Evolutionary conservation across 2,113 vertebrate genomes (phyloP).

Genomic region (Galeopterus variegatus): DNA sequence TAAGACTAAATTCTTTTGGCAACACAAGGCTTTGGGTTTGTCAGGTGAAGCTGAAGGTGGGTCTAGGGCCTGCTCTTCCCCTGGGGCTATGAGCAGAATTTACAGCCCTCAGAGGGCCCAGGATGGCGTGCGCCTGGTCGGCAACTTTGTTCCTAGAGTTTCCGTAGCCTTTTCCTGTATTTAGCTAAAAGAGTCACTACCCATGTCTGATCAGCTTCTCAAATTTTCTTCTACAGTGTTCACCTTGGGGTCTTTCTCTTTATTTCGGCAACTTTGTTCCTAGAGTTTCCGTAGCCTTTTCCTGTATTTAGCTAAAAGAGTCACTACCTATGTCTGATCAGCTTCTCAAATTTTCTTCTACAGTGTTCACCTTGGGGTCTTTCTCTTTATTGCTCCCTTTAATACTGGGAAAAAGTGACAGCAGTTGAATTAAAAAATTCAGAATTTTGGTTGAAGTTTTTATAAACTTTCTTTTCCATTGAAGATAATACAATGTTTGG

Average conservation of each 20-base stretch:
- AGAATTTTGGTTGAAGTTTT: slow-evolving; percentile 82
- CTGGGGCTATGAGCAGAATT: not conserved
- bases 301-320: not conserved
- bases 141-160: not conserved
- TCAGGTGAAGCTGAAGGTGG: fast-evolving
- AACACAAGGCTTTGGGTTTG: fast-evolving
- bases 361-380: not conserved
- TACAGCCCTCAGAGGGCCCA: not conserved
- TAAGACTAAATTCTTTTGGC: not conserved
- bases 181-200: not conserved
- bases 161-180: not conserved
- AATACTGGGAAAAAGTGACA: slow-evolving; percentile 77
- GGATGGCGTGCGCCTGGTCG: fast-evolving
- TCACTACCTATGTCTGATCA: not conserved
- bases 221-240: not conserved
- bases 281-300: not conserved
- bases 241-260: not conserved
- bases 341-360: not conserved
- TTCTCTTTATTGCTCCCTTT: slow-evolving; percentile 80
- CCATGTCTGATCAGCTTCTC: not conserved
- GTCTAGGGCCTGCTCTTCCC: not conserved
- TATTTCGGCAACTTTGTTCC: too few relatives aligned
- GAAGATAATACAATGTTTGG: not conserved
- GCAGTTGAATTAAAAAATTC: slow-evolving; percentile 83
- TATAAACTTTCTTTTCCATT: slow-evolving; percentile 73